Evolutionary conservation across 2,797 vertebrate genomes (phyloP).

Genomic region (Sebastes goodei): DNA sequence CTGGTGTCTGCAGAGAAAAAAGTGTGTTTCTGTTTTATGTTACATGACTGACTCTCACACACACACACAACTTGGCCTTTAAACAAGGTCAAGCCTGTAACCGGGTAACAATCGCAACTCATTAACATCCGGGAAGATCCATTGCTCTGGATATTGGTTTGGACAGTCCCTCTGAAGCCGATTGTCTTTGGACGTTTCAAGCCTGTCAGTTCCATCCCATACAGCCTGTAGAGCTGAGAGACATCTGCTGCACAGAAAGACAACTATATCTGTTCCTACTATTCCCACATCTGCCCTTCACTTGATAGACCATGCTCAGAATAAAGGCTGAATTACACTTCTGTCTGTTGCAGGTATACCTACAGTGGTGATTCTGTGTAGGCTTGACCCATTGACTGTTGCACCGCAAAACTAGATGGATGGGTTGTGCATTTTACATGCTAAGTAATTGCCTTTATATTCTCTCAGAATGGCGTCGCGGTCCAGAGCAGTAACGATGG

Average conservation of each 20-base stretch:
- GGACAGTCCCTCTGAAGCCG: constrained; percentile 73
- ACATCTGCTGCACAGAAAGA: constrained; percentile 61
- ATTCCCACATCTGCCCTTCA: constrained; percentile 9
- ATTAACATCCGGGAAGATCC: constrained; percentile 74
- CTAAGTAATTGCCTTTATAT: not conserved
- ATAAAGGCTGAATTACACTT: not conserved
- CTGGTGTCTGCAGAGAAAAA: not conserved
- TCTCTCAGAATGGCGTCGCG: not conserved
- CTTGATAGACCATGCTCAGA: constrained; percentile 2
- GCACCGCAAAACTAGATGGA: not conserved
- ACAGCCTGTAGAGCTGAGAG: constrained; percentile 57
- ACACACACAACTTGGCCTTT: constrained; percentile 38
- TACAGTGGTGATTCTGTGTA: not conserved
- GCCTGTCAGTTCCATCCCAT: constrained; percentile 66
- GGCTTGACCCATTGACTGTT: not conserved
- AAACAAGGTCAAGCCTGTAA: constrained; percentile 69
- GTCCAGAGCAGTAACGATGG: not conserved
- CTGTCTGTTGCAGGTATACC: not conserved
- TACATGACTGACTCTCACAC: constrained; percentile 14
- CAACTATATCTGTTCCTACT: constrained; percentile 19
- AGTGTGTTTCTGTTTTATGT: constrained; percentile 10
- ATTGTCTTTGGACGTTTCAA: constrained; percentile 67
- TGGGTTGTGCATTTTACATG: not conserved
- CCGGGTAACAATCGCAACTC: constrained; percentile 60
- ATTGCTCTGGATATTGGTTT: constrained; percentile 69